Evolutionary conservation across 2,797 vertebrate genomes (phyloP).

Genomic region (Sebastes iracundus): DNA sequence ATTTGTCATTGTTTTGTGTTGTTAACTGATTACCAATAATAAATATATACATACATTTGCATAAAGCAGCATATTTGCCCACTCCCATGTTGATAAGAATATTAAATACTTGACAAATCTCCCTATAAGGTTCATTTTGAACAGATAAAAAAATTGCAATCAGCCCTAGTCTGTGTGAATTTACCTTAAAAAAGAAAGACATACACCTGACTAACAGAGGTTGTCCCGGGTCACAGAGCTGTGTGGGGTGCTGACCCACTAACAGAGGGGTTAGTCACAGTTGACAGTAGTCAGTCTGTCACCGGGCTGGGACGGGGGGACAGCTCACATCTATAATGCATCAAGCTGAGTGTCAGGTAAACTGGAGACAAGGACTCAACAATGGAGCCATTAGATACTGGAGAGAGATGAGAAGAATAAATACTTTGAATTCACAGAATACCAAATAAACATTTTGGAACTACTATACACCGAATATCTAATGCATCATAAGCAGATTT

Average conservation of each 20-base stretch:
- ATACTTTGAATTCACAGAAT: not conserved
- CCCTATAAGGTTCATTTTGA: too few species aligned
- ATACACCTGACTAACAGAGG: not conserved
- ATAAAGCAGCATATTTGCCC: too few species aligned
- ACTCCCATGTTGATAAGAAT: too few species aligned
- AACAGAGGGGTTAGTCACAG: conserved; percentile 40
- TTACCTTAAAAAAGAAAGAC: not conserved
- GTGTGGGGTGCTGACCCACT: not conserved
- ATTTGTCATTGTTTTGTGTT: too few species aligned
- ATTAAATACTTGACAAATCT: too few species aligned
- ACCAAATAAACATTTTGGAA: not conserved
- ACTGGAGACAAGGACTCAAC: conserved; percentile 23
- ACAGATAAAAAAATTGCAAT: fast-evolving
- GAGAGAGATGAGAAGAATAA: not conserved
- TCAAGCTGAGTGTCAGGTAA: conserved; percentile 24
- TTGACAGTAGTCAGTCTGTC: conserved; percentile 50
- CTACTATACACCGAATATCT: not conserved
- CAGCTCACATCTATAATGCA: conserved; percentile 63
- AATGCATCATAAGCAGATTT: not conserved
- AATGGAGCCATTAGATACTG: conserved; percentile 4
- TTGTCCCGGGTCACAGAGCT: not conserved
- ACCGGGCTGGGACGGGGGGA: not conserved
- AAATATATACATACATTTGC: too few species aligned
- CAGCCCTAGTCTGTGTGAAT: not conserved
- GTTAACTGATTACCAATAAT: too few species aligned